Conservation (phyloP, 37 sponge, comb jelly and placozoan genomes). For the Oopsacas minuta region DNA sequence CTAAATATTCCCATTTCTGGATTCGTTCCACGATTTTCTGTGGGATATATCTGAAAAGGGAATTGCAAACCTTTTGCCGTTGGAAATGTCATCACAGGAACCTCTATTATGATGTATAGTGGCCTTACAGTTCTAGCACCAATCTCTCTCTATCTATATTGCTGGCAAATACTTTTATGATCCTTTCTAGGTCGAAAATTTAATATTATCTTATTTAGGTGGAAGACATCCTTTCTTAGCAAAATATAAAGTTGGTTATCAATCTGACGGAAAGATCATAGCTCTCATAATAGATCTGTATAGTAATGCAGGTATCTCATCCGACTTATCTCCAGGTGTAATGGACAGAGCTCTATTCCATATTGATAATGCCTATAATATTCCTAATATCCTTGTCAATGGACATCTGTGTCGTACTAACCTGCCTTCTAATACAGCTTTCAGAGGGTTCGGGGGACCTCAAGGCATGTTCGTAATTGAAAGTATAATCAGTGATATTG, state of each 20-base stretch:
- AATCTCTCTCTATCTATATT: no score
- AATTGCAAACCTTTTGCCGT: no score
- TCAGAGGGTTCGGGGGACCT: constrained; percentile 79
- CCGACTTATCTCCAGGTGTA: constrained; percentile 49
- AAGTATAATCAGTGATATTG: constrained; percentile 32
- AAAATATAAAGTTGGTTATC: constrained; percentile 70
- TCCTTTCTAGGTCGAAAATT: no score
- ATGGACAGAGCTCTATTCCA: constrained; percentile 43
- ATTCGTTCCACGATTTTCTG: no score
- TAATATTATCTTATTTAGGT: background rate
- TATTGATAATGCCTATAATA: constrained; percentile 47
- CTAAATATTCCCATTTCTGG: no score
- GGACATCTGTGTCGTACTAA: constrained; percentile 50
- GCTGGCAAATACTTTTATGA: no score
- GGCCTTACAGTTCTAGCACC: no score
- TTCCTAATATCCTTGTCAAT: constrained; percentile 34
- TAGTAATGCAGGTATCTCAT: constrained; percentile 47
- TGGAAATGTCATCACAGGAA: no score
- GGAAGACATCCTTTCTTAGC: constrained; percentile 63
- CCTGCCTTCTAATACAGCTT: constrained; percentile 69
- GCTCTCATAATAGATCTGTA: constrained; percentile 44
- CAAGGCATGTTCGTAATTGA: constrained; percentile 65
- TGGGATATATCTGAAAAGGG: no score
- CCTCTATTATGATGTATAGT: no score
- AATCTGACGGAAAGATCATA: constrained; percentile 40